Evolutionary conservation across 1,140 invertebrate genomes (phyloP), one percentile per base, ranked within the genome.

Genomic region (Lepidurus couesii): DNA sequence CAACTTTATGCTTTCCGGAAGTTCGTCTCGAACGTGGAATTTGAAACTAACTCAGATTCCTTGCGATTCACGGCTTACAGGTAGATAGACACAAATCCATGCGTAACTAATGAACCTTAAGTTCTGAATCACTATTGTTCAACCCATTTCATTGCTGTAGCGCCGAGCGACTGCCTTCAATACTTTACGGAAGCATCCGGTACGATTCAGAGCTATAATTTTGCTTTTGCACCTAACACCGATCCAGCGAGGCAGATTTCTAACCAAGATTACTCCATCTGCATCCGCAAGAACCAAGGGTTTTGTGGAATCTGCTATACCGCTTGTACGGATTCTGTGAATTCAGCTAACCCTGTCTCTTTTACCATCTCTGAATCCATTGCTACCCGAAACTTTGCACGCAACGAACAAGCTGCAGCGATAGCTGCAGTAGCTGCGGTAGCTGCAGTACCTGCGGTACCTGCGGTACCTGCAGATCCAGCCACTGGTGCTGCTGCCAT

Each of bases 221-320:
- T 34, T 21, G 44, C 45, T 24, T 10, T 45, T 11, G 53, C n/a
- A 4, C 53, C 53, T 5, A 65, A 21, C 3, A 65, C 53, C 13
- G 53, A 65, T 65, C 76, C 76, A 1, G n/a, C 34, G n/a, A 65
- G 45, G 11, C 84, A 85, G 79, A 80, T 86, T 10, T 82, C 83
- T 73, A 85, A 85, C 75, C 83, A 85, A 21, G 81, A 86, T 73
- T 86, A 86, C 80, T 83, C 84, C 8, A 81, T 84, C 44, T 86
- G 85, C 79, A 82, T 86, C 45, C 80, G 85, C 21, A 84, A 84
- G 1, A 85, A 86, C 79, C 83, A 84, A 77, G 86, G 85, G 76
- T 86, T 86, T 81, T 86, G 85, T 80, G 84, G 85, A 44, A 86
- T 86, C 44, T 83, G 82, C 74, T 84, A 84, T 79, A 80, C 79